Percentiles rank a stretch among this genome's conserved stretches.
Conservation (phyloP, 2,888 invertebrate genomes). For the Spodoptera exigua region DNA sequence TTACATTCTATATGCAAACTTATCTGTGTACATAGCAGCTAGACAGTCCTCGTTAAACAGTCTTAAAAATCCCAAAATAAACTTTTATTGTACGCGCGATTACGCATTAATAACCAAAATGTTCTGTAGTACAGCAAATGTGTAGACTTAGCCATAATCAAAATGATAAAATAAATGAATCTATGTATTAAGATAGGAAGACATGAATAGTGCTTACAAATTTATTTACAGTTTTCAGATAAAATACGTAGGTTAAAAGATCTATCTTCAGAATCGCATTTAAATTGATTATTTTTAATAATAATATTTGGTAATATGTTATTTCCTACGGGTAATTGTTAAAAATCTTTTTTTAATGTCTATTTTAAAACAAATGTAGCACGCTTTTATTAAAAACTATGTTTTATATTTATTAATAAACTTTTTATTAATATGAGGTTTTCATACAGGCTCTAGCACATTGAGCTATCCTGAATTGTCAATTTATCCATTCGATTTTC, state of each 20-base stretch:
- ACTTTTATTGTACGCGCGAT: no score
- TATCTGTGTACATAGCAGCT: no score
- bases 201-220: conserved; percentile 16
- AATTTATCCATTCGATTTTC: no score
- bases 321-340: conserved; percentile 12
- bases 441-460: no score
- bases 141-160: background rate
- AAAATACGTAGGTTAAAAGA: conserved; percentile 10
- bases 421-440: conserved; percentile 11
- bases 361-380: conserved; percentile 18
- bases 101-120: no score
- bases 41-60: no score
- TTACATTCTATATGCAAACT: no score
- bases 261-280: conserved; percentile 26
- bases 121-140: no score
- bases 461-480: no score
- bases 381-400: conserved; percentile 21
- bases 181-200: conserved; percentile 8
- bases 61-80: no score
- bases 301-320: conserved; percentile 1
- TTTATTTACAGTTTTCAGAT: conserved; percentile 29
- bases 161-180: background rate
- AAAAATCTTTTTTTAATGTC: conserved; percentile 3
- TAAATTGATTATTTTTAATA: conserved; percentile 25
- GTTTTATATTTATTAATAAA: conserved; percentile 16